Base-by-base conservation (phyloP, 1,140 invertebrate species). In the Trichonephila clavata region DNA sequence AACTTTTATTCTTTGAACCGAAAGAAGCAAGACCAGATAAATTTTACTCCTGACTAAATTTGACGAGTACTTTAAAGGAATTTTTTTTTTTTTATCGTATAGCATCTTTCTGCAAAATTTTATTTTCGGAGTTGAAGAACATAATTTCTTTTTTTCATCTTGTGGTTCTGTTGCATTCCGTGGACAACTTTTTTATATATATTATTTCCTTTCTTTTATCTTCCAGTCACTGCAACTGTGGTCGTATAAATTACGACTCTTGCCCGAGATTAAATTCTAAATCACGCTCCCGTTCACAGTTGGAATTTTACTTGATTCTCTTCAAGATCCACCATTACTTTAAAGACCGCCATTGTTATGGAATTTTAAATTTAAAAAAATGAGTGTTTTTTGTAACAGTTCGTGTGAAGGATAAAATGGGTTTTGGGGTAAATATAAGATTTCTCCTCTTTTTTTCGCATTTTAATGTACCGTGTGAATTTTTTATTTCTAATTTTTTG, bases 1-100 rank as follows among this genome's bases (percentile, higher is more conserved):
- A 68, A 27, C 10, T n/a, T 21, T 65, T 68, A 68, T 68, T 68
- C 65, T n/a, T 68, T n/a, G 65, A 68, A 27, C 65, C 65, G 24
- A 68, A 68, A 68, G 21, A 68, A 68, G 65, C 65, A 68, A 68
- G 65, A 68, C 65, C n/a, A 68, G 65, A 68, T 68, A 68, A 68
- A 68, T 68, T 68, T 68, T 68, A 68, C 65, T 68, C 65, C 14
- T 68, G 65, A 68, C 65, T 68, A 68, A 68, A 68, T 68, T 68
- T 68, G 65, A 68, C 65, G 65, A 68, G 65, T 68, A 68, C n/a
- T n/a, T 68, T 68, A 68, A 68, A 68, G 21, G n/a, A 68, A n/a
- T n/a, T 68, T 39, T 39, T 32, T 39, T 39, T 32, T 32, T 24
- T 68, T 68, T 10, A 21, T 68, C 24, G 6, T 21, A 68, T 68